phyloP scores from a whole-genome alignment of 2,113 vertebrate genomes.

The Pelusios castaneus region DNA sequence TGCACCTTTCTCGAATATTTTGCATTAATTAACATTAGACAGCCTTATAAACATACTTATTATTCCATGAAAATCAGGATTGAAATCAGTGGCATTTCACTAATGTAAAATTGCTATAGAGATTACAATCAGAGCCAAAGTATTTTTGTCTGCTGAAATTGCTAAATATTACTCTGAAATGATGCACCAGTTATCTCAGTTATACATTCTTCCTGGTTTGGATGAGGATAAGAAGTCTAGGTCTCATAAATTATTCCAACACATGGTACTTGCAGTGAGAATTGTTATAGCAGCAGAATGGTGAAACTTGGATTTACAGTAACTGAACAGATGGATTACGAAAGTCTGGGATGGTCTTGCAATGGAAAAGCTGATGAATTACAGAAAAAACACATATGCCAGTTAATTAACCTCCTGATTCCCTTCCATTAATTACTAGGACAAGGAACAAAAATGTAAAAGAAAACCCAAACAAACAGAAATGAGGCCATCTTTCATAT shows the following conservation, averaged over 20 bases:
- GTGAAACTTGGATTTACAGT: constrained; percentile 47
- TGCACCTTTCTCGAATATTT: neutral
- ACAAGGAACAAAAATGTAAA: constrained; percentile 26
- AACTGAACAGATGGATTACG: constrained; percentile 48
- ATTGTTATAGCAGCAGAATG: constrained; percentile 46
- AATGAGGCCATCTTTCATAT: accelerated
- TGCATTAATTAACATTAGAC: neutral
- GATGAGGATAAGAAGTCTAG: constrained; percentile 26
- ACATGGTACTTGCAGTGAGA: constrained; percentile 30
- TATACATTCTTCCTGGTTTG: neutral
- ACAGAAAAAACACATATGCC: constrained; percentile 37
- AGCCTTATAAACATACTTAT: neutral
- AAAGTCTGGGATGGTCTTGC: constrained; percentile 28
- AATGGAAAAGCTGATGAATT: constrained; percentile 55
- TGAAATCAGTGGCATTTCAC: neutral
- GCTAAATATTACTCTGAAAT: constrained; percentile 8
- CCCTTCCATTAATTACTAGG: constrained; percentile 37
- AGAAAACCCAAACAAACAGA: neutral
- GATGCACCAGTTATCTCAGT: constrained; percentile 24
- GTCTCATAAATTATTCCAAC: constrained; percentile 49
- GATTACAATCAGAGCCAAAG: constrained; percentile 16
- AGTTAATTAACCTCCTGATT: constrained; percentile 45
- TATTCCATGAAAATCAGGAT: neutral
- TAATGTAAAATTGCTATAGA: neutral
- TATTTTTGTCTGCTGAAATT: neutral